phyloP scores from a whole-genome alignment of 2,113 vertebrate genomes.

The Steatornis caripensis region DNA sequence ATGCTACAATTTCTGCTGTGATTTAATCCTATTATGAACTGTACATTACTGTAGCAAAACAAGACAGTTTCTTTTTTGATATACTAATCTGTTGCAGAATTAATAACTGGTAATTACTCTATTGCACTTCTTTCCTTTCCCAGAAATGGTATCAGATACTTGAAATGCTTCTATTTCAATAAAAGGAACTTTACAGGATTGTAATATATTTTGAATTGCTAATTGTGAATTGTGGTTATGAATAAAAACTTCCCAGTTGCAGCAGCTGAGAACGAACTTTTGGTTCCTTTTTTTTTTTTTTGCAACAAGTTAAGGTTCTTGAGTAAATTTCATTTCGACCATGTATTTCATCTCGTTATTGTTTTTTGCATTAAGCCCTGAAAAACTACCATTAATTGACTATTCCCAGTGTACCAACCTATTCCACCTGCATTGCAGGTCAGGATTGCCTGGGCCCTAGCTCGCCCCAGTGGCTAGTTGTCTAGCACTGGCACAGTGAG shows the following conservation, averaged over 20 bases:
- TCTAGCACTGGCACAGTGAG: rapidly evolving
- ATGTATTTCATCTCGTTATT: neutral
- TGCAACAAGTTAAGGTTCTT: neutral
- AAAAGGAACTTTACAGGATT: neutral
- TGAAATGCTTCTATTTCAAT: neutral
- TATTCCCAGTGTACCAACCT: rapidly evolving
- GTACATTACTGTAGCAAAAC: neutral
- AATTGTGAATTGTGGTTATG: neutral
- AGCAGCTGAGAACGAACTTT: neutral
- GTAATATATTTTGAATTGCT: neutral
- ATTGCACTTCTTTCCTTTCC: neutral
- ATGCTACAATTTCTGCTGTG: neutral
- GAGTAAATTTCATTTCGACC: neutral
- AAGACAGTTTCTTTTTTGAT: neutral
- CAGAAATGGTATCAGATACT: neutral
- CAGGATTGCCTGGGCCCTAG: neutral
- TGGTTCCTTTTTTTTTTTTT: neutral
- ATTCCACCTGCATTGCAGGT: neutral
- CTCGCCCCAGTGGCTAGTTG: neutral
- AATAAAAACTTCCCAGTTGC: neutral
- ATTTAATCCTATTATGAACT: neutral
- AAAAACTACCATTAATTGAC: neutral
- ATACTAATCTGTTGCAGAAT: neutral
- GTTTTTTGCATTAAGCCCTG: neutral
- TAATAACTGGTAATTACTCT: neutral